A percentile compares a stretch with the other conserved stretches of the same genome.
These are phyloP conservation scores for Cydia fagiglandana DNA, from an alignment of 1,140 invertebrate genomes.

Conservation along the genomic window DNA sequence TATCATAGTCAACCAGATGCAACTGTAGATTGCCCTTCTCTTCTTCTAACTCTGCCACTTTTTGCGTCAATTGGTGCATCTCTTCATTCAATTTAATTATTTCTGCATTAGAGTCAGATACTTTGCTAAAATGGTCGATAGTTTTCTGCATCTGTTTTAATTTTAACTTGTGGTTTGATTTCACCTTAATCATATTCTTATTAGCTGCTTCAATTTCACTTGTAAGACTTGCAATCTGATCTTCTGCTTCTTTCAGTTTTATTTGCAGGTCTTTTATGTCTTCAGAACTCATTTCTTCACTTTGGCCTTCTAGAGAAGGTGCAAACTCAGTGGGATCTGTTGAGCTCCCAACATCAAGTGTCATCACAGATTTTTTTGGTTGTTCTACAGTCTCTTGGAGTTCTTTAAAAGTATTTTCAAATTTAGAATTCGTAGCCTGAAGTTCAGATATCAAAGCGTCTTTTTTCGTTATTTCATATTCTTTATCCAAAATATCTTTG, in stretches of 20 bases:
- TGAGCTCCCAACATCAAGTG: slow-evolving; percentile 47
- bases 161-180: slow-evolving; percentile 89
- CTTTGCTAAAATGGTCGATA: slow-evolving; percentile 87
- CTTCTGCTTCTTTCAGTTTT: slow-evolving; percentile 63
- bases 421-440: slow-evolving; percentile 45
- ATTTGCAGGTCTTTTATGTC: slow-evolving; percentile 51
- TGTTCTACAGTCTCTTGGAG: slow-evolving; percentile 28
- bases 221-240: slow-evolving; percentile 81
- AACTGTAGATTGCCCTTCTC: slow-evolving; percentile 94
- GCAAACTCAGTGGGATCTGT: slow-evolving; percentile 42
- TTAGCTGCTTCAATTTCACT: slow-evolving; percentile 87
- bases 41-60: slow-evolving; percentile 91
- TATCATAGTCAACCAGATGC: slow-evolving; percentile 89
- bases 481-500: slow-evolving; percentile 76
- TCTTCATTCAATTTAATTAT: slow-evolving; percentile 81
- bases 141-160: slow-evolving; percentile 91
- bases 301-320: slow-evolving; percentile 35
- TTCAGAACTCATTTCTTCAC: slow-evolving; percentile 34
- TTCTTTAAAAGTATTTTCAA: slow-evolving; percentile 48
- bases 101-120: slow-evolving; percentile 84
- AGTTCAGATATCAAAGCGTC: slow-evolving; percentile 57
- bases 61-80: slow-evolving; percentile 84
- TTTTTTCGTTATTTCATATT: slow-evolving; percentile 69
- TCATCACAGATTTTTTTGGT: slow-evolving; percentile 36
- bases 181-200: slow-evolving; percentile 91